Base-by-base conservation (phyloP, 2,113 vertebrate genomes). In the Podarcis raffonei region DNA sequence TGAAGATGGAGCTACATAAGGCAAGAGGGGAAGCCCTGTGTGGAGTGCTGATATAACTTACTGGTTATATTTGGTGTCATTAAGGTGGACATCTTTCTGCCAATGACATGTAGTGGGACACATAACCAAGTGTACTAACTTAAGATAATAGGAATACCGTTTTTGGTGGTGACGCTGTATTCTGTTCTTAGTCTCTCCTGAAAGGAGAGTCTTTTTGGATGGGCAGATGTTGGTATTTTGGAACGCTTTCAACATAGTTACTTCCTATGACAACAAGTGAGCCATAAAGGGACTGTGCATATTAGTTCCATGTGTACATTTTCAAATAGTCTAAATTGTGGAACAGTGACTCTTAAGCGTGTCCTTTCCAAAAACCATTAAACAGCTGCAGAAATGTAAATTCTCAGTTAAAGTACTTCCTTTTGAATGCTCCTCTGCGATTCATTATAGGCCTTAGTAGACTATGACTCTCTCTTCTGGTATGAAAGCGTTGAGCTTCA, bases 401-500 rank as follows among this genome's bases (percentile, higher is more conserved):
- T 80, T 57, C 20, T 82, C 59, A 71, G 87, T 89, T 80, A 37
- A 90, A 48, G 18, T 20, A 1, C 76, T 90, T 89, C 1, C 83
- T 90, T 87, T 78, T 80, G 68, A 93, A 9, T 48, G 35, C 20
- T 85, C n/a, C 81, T 0, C 85, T 35, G 48, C 89, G 68, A 71
- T 30, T 27, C 66, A 32, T 8, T 65, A 1, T 32, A 77, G 37
- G 65, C 13, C 23, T 68, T 25, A 88, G 27, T 92, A 15, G 65
- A 88, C 82, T 84, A 35, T 71, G 62, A 81, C 35, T 42, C 86
- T 87, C 81, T 68, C 89, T 91, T 91, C 39, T 65, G 90, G 93
- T 87, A 5, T 32, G 37, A 75, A 90, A 35, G n/a, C 62, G 87
- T 90, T 79, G 72, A 78, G 37, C 53, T 65, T 3, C 71, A 39